Percentiles rank a stretch among this genome's conserved stretches.
Conservation (phyloP, 2,888 invertebrate genomes). For the Hirtodrosophila trivittata region DNA sequence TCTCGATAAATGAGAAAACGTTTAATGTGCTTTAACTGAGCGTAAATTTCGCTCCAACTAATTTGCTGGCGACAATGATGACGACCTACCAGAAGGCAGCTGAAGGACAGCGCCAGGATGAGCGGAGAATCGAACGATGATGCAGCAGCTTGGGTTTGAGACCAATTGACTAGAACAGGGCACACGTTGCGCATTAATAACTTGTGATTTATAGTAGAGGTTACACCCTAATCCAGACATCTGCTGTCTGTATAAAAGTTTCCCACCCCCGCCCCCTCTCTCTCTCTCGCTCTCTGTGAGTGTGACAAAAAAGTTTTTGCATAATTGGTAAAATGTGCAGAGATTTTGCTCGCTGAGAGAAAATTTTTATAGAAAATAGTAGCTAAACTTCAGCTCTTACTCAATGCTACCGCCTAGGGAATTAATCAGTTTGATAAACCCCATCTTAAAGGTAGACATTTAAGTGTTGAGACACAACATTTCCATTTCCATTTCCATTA, state of each 20-base stretch:
- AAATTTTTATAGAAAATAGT: no score
- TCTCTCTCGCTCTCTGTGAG: background rate
- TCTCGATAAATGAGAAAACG: slow-evolving; percentile 45
- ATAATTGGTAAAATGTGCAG: slow-evolving; percentile 50
- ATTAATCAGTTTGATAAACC: no score
- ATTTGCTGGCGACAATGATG: slow-evolving; percentile 52
- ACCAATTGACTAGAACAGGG: slow-evolving; percentile 45
- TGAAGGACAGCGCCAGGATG: slow-evolving; percentile 1
- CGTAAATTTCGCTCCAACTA: slow-evolving; percentile 58
- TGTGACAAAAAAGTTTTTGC: slow-evolving; percentile 43
- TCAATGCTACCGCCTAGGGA: no score
- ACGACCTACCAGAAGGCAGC: slow-evolving; percentile 1
- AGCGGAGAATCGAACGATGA: slow-evolving; percentile 20
- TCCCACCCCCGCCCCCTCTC: no score
- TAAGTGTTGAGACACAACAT: no score
- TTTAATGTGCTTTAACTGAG: slow-evolving; percentile 59
- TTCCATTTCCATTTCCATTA: no score
- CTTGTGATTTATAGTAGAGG: slow-evolving; percentile 63
- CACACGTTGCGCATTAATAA: slow-evolving; percentile 73
- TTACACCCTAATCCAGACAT: slow-evolving; percentile 12
- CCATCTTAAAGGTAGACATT: no score
- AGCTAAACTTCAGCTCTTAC: no score
- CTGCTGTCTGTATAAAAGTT: slow-evolving; percentile 51
- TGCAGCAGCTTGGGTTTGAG: slow-evolving; percentile 27
- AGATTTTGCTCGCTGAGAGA: slow-evolving; percentile 9